Conservation (phyloP, 2,888 invertebrate genomes). For the Drosophila leonis region DNA sequence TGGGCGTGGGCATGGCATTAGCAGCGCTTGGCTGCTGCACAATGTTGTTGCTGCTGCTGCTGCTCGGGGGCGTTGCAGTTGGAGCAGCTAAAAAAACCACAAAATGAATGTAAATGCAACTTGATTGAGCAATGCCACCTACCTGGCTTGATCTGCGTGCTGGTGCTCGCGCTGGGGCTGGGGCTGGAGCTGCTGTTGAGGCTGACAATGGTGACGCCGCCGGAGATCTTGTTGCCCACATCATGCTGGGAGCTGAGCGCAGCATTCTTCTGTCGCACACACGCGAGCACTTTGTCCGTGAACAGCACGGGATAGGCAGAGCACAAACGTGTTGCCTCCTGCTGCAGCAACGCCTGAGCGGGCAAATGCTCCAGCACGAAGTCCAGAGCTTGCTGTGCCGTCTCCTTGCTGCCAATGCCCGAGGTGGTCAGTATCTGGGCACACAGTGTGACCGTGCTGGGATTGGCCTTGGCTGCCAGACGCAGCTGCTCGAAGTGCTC, state of each 20-base stretch:
- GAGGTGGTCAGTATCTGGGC: conserved; percentile 90
- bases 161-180: conserved; percentile 33
- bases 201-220: conserved; percentile 93
- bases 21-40: conserved; percentile 33
- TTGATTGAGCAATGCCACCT: conserved; percentile 10
- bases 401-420: conserved; percentile 91
- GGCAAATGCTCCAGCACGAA: conserved; percentile 92
- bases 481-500: conserved; percentile 90
- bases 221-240: conserved; percentile 90
- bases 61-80: conserved; percentile 38
- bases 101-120: background rate
- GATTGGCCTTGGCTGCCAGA: conserved; percentile 89
- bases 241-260: conserved; percentile 86
- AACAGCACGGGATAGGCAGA: conserved; percentile 93
- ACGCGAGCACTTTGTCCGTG: conserved; percentile 91
- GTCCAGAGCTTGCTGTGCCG: conserved; percentile 92
- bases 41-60: conserved; percentile 30
- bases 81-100: conserved; percentile 14
- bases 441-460: conserved; percentile 88
- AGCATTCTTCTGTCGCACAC: conserved; percentile 89
- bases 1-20: conserved; percentile 37
- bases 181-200: conserved; percentile 87
- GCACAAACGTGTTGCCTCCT: conserved; percentile 93
- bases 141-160: conserved; percentile 80
- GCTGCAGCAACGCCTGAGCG: conserved; percentile 90